Base-by-base conservation (phyloP, 2,888 invertebrate species). In the Unio delphinus region DNA sequence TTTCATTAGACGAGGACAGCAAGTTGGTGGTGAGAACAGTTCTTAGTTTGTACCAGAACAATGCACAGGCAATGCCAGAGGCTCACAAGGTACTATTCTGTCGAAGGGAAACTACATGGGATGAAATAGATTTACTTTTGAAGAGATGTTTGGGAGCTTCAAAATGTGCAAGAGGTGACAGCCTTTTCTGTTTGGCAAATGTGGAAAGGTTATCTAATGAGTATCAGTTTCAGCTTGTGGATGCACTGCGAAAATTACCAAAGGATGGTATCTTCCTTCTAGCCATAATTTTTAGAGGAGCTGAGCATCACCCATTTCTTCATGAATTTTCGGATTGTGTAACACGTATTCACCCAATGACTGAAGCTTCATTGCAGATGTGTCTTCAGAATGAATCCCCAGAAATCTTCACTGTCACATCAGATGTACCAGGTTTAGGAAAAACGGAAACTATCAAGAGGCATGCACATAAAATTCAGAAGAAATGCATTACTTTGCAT, bases 51-150 rank as follows among this genome's bases (percentile, higher is more conserved):
- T 80, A 77, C 62, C 30, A 59, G 8, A 78, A 77, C 45, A 80
- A 80, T 56, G 74, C 76, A 17, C 58, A 73, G n/a, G 55, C 55
- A 26, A 61, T 81, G 30, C 83, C 83, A 11, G 72, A 77, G 55
- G 70, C 83, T 15, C 71, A 72, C 45, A 78, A 83, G 54, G 60
- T 83, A 18, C 65, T 82, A 15, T 74, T 83, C 20, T 82, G 82
- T 58, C 64, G 69, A 11, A 61, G 65, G 57, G 74, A 77, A 26
- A 82, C 83, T 57, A 61, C 61, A 56, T 75, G 75, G 74, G 72
- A 75, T 67, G 80, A 83, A 61, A 62, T 82, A 11, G 66, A 73
- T 15, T 64, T 82, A 18, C 59, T 82, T 17, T 23, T 83, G 2
- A 61, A 67, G 18, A 54, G 82, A 34, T 82, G 82, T 70, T n/a